Evolutionary conservation across 2,113 vertebrate genomes (phyloP).

Genomic region (Chaetura pelagica): DNA sequence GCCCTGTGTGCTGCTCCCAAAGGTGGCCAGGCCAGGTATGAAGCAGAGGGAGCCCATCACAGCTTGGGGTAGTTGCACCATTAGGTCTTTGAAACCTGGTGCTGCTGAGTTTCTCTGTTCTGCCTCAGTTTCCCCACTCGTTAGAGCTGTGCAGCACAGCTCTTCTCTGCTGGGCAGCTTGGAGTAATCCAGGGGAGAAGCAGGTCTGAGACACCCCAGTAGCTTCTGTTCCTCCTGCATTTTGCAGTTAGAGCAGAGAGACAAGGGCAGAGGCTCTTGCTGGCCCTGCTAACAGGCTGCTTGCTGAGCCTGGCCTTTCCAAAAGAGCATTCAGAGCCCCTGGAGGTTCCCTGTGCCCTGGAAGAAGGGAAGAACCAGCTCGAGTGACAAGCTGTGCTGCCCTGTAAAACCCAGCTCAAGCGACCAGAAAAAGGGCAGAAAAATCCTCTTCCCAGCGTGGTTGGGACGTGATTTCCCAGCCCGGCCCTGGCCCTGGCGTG

Average conservation of each 20-base stretch:
- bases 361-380: neutral
- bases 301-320: neutral
- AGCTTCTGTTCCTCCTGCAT: neutral
- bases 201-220: neutral
- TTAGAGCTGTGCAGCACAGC: neutral
- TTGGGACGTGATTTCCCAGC: neutral
- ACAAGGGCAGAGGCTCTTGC: neutral
- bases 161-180: neutral
- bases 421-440: neutral
- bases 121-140: neutral
- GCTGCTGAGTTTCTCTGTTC: accelerated
- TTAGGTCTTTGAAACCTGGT: neutral
- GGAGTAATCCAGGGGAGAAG: neutral
- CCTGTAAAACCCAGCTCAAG: neutral
- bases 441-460: neutral
- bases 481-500: accelerated
- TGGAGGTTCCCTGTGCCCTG: neutral
- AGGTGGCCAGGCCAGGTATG: neutral
- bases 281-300: neutral
- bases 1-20: neutral
- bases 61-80: accelerated
- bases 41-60: accelerated
- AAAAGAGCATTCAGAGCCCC: neutral
- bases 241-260: neutral
- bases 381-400: neutral